Conservation (phyloP, 2,888 invertebrate genomes). For the Rhabditoides inermis region DNA sequence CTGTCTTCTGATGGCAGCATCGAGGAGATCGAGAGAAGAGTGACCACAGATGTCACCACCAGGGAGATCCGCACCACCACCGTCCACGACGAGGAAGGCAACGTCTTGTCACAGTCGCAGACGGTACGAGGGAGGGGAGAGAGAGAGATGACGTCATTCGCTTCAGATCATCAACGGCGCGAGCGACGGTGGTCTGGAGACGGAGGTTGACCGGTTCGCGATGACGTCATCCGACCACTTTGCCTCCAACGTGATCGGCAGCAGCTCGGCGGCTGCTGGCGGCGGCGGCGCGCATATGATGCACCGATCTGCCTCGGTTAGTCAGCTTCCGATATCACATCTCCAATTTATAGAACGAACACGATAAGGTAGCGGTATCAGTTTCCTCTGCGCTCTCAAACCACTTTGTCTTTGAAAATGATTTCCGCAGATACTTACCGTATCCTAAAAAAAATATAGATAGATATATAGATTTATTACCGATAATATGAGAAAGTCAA, state of each 20-base stretch:
- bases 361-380: slow-evolving; percentile 8
- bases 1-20: slow-evolving; percentile 31
- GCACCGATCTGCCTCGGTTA: slow-evolving; percentile 4
- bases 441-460: background rate
- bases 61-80: slow-evolving; percentile 36
- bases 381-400: background rate
- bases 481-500: too few species aligned
- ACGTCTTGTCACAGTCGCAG: too few species aligned
- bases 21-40: slow-evolving; percentile 42
- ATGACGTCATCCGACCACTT: slow-evolving; percentile 33
- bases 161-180: slow-evolving; percentile 9
- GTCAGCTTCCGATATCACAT: slow-evolving; percentile 6
- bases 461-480: too few species aligned
- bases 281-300: slow-evolving; percentile 11
- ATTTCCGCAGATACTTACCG: background rate
- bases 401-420: background rate
- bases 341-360: too few species aligned
- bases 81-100: slow-evolving; percentile 28
- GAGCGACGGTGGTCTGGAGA: slow-evolving; percentile 12
- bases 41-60: slow-evolving; percentile 48
- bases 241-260: slow-evolving; percentile 20
- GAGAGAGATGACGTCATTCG: too few species aligned
- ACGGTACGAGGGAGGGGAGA: too few species aligned
- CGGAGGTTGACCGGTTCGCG: slow-evolving; percentile 34
- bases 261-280: slow-evolving; percentile 17